A percentile compares a stretch with the other conserved stretches of the same genome.
Evolutionary conservation across 2,888 invertebrate species (phyloP).

Genomic region (Clanis bilineata): DNA sequence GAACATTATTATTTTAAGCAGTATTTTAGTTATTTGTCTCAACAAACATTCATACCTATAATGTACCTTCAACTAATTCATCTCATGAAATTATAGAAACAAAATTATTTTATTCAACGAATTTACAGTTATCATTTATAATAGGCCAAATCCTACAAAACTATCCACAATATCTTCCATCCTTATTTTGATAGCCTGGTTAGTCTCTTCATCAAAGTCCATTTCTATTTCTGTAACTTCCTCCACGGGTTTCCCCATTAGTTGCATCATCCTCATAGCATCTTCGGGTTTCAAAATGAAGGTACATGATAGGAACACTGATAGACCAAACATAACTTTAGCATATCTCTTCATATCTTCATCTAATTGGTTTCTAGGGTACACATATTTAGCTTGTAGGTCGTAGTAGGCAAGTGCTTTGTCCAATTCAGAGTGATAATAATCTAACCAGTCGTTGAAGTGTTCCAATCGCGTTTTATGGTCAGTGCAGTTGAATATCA

Average conservation of each 20-base stretch:
- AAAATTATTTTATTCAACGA: too few relatives aligned
- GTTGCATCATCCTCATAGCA: background rate
- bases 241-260: too few relatives aligned
- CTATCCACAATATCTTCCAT: background rate
- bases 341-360: constrained; percentile 38
- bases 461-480: constrained; percentile 32
- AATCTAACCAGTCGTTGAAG: constrained; percentile 40
- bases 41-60: too few relatives aligned
- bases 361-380: constrained; percentile 38
- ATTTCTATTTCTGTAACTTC: background rate
- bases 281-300: background rate
- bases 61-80: too few relatives aligned
- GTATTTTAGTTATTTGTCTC: too few relatives aligned
- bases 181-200: background rate
- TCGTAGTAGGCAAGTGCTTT: constrained; percentile 31
- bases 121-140: too few relatives aligned
- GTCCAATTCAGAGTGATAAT: constrained; percentile 36
- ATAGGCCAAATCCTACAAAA: background rate
- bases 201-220: background rate
- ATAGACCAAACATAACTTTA: constrained; percentile 23
- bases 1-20: too few relatives aligned
- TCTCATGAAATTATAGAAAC: too few relatives aligned
- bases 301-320: constrained; percentile 24
- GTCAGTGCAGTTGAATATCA: constrained; percentile 43
- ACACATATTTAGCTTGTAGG: constrained; percentile 35